A percentile compares a stretch with the other conserved stretches of the same genome.
Conservation (phyloP, 2,888 invertebrate genomes). For the Hypomecis atomaria region DNA sequence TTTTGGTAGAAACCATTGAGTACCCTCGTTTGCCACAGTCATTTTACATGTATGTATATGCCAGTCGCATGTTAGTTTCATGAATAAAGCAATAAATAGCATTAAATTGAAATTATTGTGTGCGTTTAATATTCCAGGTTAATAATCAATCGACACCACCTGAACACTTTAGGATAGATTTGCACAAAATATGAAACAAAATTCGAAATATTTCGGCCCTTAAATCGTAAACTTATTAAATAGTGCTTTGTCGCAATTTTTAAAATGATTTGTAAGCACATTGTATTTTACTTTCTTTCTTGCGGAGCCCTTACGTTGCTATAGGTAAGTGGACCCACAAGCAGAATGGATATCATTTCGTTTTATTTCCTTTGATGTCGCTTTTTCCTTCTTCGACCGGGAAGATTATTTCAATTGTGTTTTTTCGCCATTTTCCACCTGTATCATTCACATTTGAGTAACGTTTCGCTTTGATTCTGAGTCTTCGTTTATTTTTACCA, state of each 20-base stretch:
- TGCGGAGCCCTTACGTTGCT: conserved; percentile 84
- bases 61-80: conserved; percentile 71
- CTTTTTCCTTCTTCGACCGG: conserved; percentile 62
- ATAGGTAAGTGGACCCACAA: conserved; percentile 82
- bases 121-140: conserved; percentile 25
- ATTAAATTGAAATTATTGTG: conserved; percentile 32
- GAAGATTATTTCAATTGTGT: conserved; percentile 57
- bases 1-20: conserved; percentile 66
- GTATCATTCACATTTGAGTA: conserved; percentile 75
- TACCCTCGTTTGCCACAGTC: conserved; percentile 76
- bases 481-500: conserved; percentile 66
- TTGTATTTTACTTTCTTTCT: conserved; percentile 84
- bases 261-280: conserved; percentile 77
- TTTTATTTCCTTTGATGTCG: conserved; percentile 63
- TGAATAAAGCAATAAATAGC: conserved; percentile 42
- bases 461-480: conserved; percentile 83
- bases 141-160: conserved; percentile 31
- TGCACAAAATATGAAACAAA: conserved; percentile 16
- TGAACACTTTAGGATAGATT: conserved; percentile 16
- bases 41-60: conserved; percentile 52
- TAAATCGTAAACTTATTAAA: conserved; percentile 27
- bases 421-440: conserved; percentile 66
- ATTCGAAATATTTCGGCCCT: conserved; percentile 18
- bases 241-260: conserved; percentile 63
- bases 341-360: conserved; percentile 61